Evolutionary conservation across 2,797 vertebrate genomes (phyloP), one percentile per base, ranked within the genome.

Genomic region (Trichosurus vulpecula): DNA sequence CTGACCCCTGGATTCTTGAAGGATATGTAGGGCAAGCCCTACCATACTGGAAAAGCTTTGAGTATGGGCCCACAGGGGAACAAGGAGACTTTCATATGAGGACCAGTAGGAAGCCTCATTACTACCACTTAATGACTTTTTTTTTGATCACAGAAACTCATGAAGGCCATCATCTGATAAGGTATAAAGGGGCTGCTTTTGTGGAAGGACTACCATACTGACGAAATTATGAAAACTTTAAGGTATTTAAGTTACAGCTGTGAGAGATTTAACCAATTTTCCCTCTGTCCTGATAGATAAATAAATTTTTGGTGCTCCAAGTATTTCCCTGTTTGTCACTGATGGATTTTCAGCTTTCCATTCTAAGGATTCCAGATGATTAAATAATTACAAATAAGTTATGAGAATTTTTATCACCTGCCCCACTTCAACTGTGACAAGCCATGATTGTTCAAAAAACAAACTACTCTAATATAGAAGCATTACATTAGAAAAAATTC

Each of bases 381-480:
- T 54, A 93, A 89, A 92, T 57, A 95, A 47, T 61, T 90, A 41
- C 30, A 93, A 4, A 3, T 54, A 19, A 90, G 54, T 54, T 66
- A 8, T 30, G 19, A n/a, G 91, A 95, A 52, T 92, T 52, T 95
- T 56, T 91, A 91, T 54, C 52, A 90, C 58, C 91, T 47, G 53
- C 10, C n/a, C 90, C 54, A 47, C 54, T 35, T 91, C 1, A 41
- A 54, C 29, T 54, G 10, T 52, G 52, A 91, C 0, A 53, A 5
- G 90, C 31, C 9, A 5, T 90, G 41, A 58, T 0, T 55, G 31
- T 56, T 54, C 52, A 35, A 53, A 56, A 0, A 41, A 94, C 12
- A 93, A n/a, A 74, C 66, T 22, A 41, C 19, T n/a, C n/a, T 27
- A 31, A 93, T 54, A 91, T 4, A 57, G n/a, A 95, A 90, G 91